phyloP scores from a whole-genome alignment of 2,888 invertebrate species.

The Meteorus colon region DNA sequence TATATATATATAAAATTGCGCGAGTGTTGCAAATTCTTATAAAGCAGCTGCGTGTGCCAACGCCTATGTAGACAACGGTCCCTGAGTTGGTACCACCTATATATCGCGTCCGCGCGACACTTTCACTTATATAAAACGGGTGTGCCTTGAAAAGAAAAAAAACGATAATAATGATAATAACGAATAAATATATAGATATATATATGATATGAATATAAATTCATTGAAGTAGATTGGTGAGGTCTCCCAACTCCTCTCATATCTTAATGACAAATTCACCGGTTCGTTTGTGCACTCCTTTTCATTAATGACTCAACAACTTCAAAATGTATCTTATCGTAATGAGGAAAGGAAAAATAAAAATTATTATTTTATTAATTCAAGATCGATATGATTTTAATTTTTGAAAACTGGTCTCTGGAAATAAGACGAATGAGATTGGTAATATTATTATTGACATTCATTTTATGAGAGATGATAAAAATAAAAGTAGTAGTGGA shows the following conservation, averaged over 20 bases:
- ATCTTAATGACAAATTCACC: not conserved
- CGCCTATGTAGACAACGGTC: constrained; percentile 40
- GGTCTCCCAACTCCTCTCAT: not conserved
- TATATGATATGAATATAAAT: not conserved
- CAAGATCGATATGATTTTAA: not conserved
- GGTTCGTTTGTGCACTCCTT: too few species aligned
- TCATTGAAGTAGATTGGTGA: not conserved
- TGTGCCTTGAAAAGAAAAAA: constrained; percentile 26
- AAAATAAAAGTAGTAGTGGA: not conserved
- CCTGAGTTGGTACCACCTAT: constrained; percentile 39
- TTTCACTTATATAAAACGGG: constrained; percentile 52
- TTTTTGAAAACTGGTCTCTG: not conserved
- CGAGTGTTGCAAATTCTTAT: constrained; percentile 41
- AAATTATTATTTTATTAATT: not conserved
- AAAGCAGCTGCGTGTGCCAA: constrained; percentile 41
- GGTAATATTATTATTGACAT: too few species aligned
- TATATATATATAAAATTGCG: not conserved
- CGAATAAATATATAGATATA: too few species aligned
- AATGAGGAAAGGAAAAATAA: not conserved
- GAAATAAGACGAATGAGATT: too few species aligned
- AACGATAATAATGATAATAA: not conserved
- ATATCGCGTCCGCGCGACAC: constrained; percentile 54
- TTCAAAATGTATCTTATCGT: not conserved
- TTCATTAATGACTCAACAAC: not conserved
- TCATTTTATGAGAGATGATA: not conserved